Conservation (phyloP, 2,888 invertebrate species). For the Drosophila vallismaia region DNA sequence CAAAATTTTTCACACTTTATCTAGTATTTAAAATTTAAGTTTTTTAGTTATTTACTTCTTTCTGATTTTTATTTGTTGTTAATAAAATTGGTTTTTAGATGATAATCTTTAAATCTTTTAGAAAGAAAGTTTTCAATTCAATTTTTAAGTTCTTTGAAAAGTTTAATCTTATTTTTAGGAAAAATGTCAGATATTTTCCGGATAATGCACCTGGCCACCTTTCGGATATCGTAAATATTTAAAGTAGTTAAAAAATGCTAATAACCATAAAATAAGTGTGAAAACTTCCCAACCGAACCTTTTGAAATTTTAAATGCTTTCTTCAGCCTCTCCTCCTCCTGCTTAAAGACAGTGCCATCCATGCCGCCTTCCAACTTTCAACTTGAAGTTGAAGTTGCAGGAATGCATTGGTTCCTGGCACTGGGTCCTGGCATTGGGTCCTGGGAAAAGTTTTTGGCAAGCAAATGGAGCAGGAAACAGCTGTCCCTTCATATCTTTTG, state of each 20-base stretch:
- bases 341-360: constrained; percentile 31
- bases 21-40: no score
- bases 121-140: constrained; percentile 2
- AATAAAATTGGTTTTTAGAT: background rate
- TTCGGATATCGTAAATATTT: constrained; percentile 58
- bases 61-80: background rate
- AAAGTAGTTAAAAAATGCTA: constrained; percentile 69
- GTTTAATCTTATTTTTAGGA: constrained; percentile 9
- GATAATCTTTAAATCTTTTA: background rate
- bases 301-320: constrained; percentile 60
- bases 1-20: no score
- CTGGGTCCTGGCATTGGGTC: constrained; percentile 57
- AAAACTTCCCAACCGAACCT: constrained; percentile 48
- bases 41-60: background rate
- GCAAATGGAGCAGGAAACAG: constrained; percentile 77
- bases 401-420: constrained; percentile 67
- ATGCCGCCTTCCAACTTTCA: constrained; percentile 17
- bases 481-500: constrained; percentile 77
- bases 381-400: constrained; percentile 21
- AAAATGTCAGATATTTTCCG: background rate
- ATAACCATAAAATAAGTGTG: constrained; percentile 38
- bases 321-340: constrained; percentile 48
- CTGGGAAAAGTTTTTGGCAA: constrained; percentile 70
- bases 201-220: constrained; percentile 57
- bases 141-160: background rate